Evolutionary conservation across 2,888 invertebrate genomes (phyloP).

Genomic region (Craniophora ligustri): DNA sequence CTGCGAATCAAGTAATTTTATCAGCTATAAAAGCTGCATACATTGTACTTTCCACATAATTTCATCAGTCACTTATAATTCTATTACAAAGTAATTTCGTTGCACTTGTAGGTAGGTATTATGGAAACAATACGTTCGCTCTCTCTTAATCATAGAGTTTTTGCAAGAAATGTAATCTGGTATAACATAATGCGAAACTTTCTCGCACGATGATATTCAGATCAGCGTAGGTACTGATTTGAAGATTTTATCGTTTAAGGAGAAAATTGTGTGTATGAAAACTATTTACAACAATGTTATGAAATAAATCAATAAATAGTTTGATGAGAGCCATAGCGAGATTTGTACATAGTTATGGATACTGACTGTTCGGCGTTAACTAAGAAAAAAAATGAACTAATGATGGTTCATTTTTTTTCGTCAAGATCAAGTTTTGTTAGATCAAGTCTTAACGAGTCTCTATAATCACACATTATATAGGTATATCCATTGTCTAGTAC

Average conservation of each 20-base stretch:
- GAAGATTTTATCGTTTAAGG: constrained; percentile 49
- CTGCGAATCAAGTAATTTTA: neutral
- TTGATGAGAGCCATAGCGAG: too few relatives aligned
- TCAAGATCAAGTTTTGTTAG: too few relatives aligned
- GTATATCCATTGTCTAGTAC: too few relatives aligned
- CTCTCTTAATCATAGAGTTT: constrained; percentile 49
- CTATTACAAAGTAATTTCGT: constrained; percentile 36
- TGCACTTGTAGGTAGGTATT: constrained; percentile 28
- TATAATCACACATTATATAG: too few relatives aligned
- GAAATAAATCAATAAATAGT: neutral
- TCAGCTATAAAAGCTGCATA: constrained; percentile 6
- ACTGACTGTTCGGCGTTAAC: too few relatives aligned
- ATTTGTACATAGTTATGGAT: too few relatives aligned
- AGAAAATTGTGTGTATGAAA: constrained; percentile 39
- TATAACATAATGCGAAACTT: constrained; percentile 66
- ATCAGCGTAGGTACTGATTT: constrained; percentile 60
- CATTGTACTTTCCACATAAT: constrained; percentile 26
- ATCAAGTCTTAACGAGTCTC: too few relatives aligned
- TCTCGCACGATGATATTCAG: constrained; percentile 67
- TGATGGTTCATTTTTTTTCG: too few relatives aligned
- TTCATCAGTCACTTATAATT: constrained; percentile 31
- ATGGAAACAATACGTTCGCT: constrained; percentile 52
- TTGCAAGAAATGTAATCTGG: constrained; percentile 58
- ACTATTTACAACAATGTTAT: constrained; percentile 23
- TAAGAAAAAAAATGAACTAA: too few relatives aligned